phyloP scores from a whole-genome alignment of 2,888 invertebrate genomes.

The Ophion slaviceki region DNA sequence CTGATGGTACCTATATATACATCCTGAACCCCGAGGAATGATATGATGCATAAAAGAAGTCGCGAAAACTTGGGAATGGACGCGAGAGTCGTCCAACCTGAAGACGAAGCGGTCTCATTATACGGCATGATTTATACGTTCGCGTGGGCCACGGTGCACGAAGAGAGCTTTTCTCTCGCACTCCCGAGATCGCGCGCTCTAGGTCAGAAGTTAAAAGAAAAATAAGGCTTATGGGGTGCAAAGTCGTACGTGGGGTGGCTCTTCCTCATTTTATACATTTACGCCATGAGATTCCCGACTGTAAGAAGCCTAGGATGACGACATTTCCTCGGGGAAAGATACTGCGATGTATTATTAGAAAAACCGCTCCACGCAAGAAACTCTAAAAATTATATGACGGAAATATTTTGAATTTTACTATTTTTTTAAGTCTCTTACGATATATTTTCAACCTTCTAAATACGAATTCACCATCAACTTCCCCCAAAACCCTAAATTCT shows the following conservation, averaged over 20 bases:
- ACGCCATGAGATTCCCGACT: conserved; percentile 62
- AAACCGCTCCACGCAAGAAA: conserved; percentile 50
- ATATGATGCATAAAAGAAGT: conserved; percentile 59
- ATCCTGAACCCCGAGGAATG: conserved; percentile 42
- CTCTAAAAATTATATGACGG: conserved; percentile 60
- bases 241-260: conserved; percentile 75
- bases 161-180: conserved; percentile 70
- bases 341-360: conserved; percentile 76
- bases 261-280: conserved; percentile 11
- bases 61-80: conserved; percentile 73
- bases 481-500: too few species aligned
- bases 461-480: too few species aligned
- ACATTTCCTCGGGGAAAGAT: conserved; percentile 37
- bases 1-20: conserved; percentile 29
- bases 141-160: conserved; percentile 75
- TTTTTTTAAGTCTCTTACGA: too few species aligned
- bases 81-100: conserved; percentile 72
- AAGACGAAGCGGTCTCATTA: conserved; percentile 83
- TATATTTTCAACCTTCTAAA: too few species aligned
- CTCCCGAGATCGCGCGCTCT: conserved; percentile 69
- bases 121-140: conserved; percentile 81
- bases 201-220: conserved; percentile 83
- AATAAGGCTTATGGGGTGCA: conserved; percentile 83
- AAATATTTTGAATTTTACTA: background rate
- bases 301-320: conserved; percentile 36